Evolutionary conservation across 2,888 invertebrate genomes (phyloP).

Genomic region (Melanotus villosus): DNA sequence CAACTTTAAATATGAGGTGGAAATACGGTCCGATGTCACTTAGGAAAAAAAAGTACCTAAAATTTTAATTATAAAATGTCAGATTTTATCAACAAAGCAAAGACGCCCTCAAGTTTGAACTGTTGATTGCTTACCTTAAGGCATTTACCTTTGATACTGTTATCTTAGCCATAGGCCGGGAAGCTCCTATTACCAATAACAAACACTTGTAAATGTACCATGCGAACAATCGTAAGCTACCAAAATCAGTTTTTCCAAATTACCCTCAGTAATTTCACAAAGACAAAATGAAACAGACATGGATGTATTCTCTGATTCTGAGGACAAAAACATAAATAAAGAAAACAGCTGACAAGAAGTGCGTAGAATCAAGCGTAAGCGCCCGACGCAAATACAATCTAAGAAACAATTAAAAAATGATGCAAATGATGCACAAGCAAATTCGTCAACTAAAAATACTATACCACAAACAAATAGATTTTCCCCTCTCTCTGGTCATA

Average conservation of each 20-base stretch:
- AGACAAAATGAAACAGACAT: not conserved
- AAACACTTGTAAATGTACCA: not conserved
- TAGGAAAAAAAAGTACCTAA: no score
- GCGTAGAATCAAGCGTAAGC: not conserved
- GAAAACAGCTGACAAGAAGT: slow-evolving; percentile 6
- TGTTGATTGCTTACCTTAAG: no score
- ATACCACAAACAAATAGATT: not conserved
- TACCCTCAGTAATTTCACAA: not conserved
- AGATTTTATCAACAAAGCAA: no score
- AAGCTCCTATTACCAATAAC: not conserved
- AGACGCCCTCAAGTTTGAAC: no score
- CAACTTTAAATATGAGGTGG: no score
- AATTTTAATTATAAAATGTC: no score
- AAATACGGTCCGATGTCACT: no score
- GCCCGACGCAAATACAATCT: not conserved
- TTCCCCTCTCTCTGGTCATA: no score
- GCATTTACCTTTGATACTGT: no score
- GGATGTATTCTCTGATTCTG: not conserved
- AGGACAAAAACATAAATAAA: not conserved
- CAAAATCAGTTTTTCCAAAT: not conserved
- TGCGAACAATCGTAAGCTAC: not conserved
- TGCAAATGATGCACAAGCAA: no score
- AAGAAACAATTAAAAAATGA: no score
- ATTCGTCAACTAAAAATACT: not conserved
- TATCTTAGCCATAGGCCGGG: no score